Evolutionary conservation across 2,888 invertebrate genomes (phyloP).

Genomic region (Opisthograptis luteolata): DNA sequence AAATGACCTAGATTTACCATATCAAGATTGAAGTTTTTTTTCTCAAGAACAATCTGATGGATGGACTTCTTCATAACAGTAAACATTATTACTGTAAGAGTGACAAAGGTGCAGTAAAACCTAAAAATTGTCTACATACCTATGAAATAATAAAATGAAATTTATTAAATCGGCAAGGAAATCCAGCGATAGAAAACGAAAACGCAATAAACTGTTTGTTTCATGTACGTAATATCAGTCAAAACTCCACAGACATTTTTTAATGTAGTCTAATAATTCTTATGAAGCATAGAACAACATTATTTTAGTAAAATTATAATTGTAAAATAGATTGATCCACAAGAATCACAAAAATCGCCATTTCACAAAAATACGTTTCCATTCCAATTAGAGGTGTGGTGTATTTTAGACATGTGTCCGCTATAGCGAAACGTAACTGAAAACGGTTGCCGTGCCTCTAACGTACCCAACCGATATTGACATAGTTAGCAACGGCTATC

Average conservation of each 20-base stretch:
- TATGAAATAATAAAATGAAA: conserved; percentile 14
- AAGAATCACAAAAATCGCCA: conserved; percentile 77
- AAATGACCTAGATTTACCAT: conserved; percentile 28
- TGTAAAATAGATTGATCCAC: conserved; percentile 59
- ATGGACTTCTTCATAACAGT: neutral
- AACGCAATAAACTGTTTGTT: conserved; percentile 29
- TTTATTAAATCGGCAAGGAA: conserved; percentile 26
- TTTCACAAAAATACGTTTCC: conserved; percentile 63
- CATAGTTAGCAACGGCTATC: no score
- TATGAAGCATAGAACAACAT: conserved; percentile 35
- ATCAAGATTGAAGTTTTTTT: neutral
- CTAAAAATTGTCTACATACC: conserved; percentile 16
- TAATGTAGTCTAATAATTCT: conserved; percentile 11
- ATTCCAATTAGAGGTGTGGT: no score
- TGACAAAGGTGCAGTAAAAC: neutral
- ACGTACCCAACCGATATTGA: no score
- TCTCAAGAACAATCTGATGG: neutral
- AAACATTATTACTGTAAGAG: neutral
- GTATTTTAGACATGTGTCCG: no score
- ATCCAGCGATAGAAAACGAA: conserved; percentile 25
- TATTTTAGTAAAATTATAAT: conserved; percentile 33
- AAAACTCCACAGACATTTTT: conserved; percentile 28
- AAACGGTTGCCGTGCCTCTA: no score
- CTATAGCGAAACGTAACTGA: no score
- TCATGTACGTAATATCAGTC: conserved; percentile 26